Evolutionary conservation across 2,113 vertebrate genomes (phyloP).

Genomic region (Tricholaema leucomelas): DNA sequence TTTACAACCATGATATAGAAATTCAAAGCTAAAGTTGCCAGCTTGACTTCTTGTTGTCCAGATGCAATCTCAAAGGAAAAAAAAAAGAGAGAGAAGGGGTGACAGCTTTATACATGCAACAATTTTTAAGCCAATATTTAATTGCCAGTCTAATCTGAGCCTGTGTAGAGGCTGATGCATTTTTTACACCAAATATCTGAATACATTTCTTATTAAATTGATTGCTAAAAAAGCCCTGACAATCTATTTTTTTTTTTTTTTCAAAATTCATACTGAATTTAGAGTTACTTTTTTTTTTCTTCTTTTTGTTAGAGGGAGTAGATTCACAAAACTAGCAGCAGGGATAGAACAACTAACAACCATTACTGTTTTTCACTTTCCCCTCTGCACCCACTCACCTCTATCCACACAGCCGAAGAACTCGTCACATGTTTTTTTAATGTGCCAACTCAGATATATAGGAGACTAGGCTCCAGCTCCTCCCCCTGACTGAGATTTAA

Average conservation of each 20-base stretch:
- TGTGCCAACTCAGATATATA: background rate
- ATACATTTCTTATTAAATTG: background rate
- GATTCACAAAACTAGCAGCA: background rate
- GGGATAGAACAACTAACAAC: background rate
- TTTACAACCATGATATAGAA: background rate
- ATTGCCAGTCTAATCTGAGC: background rate
- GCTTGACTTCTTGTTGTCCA: background rate
- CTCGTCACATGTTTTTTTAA: background rate
- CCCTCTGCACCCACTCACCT: background rate
- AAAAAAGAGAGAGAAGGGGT: accelerated
- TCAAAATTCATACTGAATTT: background rate
- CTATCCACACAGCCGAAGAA: background rate
- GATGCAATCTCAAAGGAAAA: background rate
- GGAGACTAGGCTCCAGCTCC: background rate
- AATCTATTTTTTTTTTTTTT: background rate
- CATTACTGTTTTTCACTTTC: background rate
- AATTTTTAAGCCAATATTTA: background rate
- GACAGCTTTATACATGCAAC: background rate
- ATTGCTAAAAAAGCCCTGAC: background rate
- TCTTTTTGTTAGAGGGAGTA: background rate
- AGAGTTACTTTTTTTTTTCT: background rate
- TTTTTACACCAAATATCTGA: background rate
- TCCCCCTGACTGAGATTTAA: background rate
- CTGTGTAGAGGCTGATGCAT: no score
- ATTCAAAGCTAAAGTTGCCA: background rate